These are phyloP conservation scores for Orius laevigatus DNA, from an alignment of 1,140 invertebrate species.

Conservation along the genomic window DNA sequence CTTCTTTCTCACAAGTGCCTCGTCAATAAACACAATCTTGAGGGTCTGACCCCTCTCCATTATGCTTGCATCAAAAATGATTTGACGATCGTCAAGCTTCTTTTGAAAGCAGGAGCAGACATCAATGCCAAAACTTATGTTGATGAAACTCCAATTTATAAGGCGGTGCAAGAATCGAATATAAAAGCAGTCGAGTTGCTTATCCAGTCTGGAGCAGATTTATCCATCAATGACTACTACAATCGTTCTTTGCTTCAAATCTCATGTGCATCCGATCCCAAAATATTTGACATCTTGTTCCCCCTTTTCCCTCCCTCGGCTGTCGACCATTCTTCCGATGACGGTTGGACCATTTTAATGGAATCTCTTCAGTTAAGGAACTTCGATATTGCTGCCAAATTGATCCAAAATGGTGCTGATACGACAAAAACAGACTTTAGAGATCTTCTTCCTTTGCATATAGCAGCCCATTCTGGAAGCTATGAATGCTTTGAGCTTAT, in stretches of 20 bases:
- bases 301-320: not conserved
- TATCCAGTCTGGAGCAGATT: constrained; percentile 1
- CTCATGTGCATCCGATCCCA: constrained; percentile 8
- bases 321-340: constrained; percentile 6
- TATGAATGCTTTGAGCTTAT: constrained; percentile 8
- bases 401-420: constrained; percentile 8
- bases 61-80: constrained; percentile 6
- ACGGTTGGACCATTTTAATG: constrained; percentile 14
- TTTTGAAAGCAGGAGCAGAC: constrained; percentile 3
- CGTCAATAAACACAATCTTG: constrained; percentile 7
- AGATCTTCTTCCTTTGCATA: constrained; percentile 8
- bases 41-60: constrained; percentile 7
- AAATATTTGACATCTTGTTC: constrained; percentile 9
- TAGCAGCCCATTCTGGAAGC: constrained; percentile 9
- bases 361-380: constrained; percentile 12
- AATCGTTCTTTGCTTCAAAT: constrained; percentile 8
- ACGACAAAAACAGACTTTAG: constrained; percentile 7
- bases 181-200: not conserved
- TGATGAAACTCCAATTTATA: constrained; percentile 4
- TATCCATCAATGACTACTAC: constrained; percentile 4
- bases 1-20: not conserved
- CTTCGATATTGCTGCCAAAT: constrained; percentile 7
- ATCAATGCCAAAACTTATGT: constrained; percentile 6
- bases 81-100: not conserved
- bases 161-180: constrained; percentile 7